Base-by-base conservation (phyloP, 30 jellyfish, hydroid and myxozoan genomes). In the Hydra vulgaris region DNA sequence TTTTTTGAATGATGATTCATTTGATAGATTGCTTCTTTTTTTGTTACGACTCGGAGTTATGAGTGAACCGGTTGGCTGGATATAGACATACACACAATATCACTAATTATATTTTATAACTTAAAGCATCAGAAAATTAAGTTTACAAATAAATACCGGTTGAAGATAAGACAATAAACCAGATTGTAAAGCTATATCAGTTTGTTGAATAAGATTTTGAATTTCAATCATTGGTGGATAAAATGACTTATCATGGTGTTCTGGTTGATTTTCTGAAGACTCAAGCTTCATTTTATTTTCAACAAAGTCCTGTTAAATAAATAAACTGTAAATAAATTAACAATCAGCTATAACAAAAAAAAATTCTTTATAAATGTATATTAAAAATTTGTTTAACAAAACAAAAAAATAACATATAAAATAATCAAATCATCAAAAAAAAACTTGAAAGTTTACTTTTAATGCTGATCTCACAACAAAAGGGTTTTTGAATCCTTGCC, bases 141-240 rank as follows among this genome's bases (percentile, higher is more conserved):
- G 61, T 40, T 40, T 3, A 40, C 12, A 7, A 66, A 79, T 12
- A 85, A 95, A 77, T 74, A 90, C 97, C 82, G 95, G 54, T 52
- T 95, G 97, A 26, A 90, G 73, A 0, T 94, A 90, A 4, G 95
- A 23, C 70, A 90, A 87, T 18, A 85, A 86, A 0, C 97, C 97
- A 20, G 97, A 53, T 4, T 86, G 21, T 27, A 90, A 20, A 40
- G 94, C 97, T 1, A 95, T 94, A 26, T 90, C 95, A 18, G 94
- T 83, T 74, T 86, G 95, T 66, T 90, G 97, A 0, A 81, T 90
- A 27, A 90, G 23, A 77, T 90, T 90, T 77, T 90, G 97, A 0
- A 90, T 83, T 70, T 90, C 97, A 74, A 90, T 90, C 96, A 90
- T 68, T 26, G 97, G 87, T 21, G 97, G 97, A 53, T 74, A 86